phyloP scores from a whole-genome alignment of 2,113 vertebrate genomes.

The Tapirus terrestris region DNA sequence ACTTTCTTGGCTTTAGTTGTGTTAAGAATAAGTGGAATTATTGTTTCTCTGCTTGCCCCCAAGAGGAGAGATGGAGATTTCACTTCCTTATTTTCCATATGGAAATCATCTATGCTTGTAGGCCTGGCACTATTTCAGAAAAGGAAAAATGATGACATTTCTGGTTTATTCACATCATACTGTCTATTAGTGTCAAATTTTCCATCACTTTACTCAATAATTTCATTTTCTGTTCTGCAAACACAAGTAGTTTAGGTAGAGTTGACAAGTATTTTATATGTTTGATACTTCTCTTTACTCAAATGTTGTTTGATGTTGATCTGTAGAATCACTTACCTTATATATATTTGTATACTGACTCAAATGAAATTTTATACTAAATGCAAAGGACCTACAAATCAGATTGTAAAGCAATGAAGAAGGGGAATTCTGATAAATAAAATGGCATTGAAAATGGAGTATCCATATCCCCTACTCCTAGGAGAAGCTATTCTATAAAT shows the following conservation, averaged over 20 bases:
- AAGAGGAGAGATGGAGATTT: background rate
- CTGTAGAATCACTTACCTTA: slow-evolving; percentile 38
- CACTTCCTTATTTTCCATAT: background rate
- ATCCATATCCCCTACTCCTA: slow-evolving; percentile 36
- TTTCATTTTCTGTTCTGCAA: slow-evolving; percentile 39
- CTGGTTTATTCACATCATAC: background rate
- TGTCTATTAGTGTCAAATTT: slow-evolving; percentile 40
- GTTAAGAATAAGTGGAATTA: background rate
- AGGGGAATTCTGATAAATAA: slow-evolving; percentile 14
- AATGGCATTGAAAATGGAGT: background rate
- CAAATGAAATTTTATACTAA: slow-evolving; percentile 54
- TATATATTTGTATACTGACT: background rate
- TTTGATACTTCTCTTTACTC: slow-evolving; percentile 18
- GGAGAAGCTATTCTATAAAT: background rate
- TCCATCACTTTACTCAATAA: background rate
- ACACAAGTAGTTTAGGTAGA: background rate
- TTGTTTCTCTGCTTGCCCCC: background rate
- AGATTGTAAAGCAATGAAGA: slow-evolving; percentile 36
- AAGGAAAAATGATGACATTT: slow-evolving; percentile 9
- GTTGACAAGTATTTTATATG: background rate
- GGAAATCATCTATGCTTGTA: background rate
- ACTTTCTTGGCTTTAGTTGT: background rate
- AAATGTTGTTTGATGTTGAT: slow-evolving; percentile 43
- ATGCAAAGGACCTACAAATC: background rate
- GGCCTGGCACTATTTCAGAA: background rate